These are phyloP conservation scores for Eremophila alpestris DNA, from an alignment of 2,797 vertebrate species.

Conservation along the genomic window DNA sequence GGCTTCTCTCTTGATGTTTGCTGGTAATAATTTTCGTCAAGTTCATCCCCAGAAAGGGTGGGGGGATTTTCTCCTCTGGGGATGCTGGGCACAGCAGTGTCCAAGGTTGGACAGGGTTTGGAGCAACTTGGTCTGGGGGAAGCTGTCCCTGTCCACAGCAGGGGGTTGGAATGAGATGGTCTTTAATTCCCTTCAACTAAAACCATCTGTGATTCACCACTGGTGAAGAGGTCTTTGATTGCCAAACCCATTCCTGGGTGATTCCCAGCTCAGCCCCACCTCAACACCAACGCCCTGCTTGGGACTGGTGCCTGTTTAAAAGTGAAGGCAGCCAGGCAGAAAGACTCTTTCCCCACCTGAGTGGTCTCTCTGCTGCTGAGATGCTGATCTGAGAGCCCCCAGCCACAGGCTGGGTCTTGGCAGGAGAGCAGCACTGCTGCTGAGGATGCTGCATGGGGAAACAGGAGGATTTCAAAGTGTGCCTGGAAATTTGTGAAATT, in stretches of 20 bases:
- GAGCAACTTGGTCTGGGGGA: background rate
- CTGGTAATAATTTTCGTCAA: background rate
- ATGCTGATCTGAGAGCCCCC: background rate
- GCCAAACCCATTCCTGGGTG: background rate
- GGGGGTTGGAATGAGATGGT: background rate
- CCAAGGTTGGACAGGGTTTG: background rate
- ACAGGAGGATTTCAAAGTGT: background rate
- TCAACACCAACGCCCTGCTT: accelerated
- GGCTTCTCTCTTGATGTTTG: background rate
- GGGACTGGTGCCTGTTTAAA: background rate
- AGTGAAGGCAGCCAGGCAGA: background rate
- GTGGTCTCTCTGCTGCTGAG: background rate
- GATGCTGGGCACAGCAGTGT: background rate
- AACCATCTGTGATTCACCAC: background rate
- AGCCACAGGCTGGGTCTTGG: background rate
- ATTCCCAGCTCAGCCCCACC: accelerated
- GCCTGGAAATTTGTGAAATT: background rate
- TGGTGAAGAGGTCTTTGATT: background rate
- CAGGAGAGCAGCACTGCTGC: background rate
- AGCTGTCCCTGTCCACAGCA: background rate
- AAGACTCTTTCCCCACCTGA: slow-evolving; percentile 2
- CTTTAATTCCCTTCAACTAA: background rate
- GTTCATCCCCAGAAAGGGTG: background rate
- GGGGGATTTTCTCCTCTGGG: background rate
- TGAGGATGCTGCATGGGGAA: background rate